Percentiles rank a stretch among this genome's conserved stretches.
phyloP scores from a whole-genome alignment of 1,140 invertebrate genomes.

The Brachionus manjavacas region DNA sequence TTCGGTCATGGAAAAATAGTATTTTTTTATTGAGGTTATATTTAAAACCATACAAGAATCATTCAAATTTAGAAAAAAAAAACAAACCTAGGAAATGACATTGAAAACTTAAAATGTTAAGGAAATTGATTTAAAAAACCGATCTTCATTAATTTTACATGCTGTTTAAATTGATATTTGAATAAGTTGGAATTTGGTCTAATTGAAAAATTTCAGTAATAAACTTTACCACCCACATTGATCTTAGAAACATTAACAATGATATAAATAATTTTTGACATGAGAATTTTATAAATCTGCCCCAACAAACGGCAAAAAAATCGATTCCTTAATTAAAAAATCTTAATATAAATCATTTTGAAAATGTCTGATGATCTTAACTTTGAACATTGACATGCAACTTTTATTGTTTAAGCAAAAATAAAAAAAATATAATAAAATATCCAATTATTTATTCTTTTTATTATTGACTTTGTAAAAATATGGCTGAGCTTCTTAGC shows the following conservation, averaged over 20 bases:
- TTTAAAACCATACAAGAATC: not conserved
- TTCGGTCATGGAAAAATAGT: not conserved
- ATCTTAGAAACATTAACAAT: not conserved
- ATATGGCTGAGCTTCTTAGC: not conserved
- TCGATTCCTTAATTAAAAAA: not conserved
- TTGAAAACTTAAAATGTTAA: slow-evolving; percentile 5
- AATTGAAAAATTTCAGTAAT: not conserved
- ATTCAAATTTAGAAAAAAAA: not conserved
- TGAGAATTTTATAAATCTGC: not conserved
- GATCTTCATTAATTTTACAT: not conserved
- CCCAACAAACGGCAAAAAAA: not conserved
- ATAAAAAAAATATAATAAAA: not conserved
- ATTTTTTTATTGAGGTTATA: not conserved
- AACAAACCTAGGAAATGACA: not conserved
- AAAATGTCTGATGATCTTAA: not conserved
- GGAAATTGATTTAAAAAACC: not conserved
- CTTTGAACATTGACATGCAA: slow-evolving; percentile 27
- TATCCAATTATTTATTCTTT: not conserved
- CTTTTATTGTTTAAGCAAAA: not conserved
- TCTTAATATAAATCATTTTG: not conserved
- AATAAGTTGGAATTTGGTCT: not conserved
- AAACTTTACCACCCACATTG: not conserved
- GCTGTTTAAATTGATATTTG: slow-evolving; percentile 8
- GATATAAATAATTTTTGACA: slow-evolving; percentile 28
- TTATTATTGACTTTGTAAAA: not conserved